These are phyloP conservation scores for Anticlea derivata DNA, from an alignment of 2,888 invertebrate genomes.

Conservation along the genomic window DNA sequence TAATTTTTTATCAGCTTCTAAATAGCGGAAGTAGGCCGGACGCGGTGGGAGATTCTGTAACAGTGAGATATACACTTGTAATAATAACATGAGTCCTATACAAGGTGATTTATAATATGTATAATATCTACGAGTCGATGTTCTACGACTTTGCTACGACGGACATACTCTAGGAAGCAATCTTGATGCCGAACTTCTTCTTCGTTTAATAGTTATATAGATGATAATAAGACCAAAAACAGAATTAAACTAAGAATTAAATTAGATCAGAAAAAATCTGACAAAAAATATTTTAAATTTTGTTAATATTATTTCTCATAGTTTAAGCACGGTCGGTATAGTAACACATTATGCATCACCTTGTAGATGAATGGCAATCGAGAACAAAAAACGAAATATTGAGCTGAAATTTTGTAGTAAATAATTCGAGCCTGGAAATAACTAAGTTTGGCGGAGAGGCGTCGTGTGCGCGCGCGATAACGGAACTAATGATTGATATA, in stretches of 20 bases:
- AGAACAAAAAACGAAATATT: constrained; percentile 9
- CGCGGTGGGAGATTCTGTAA: constrained; percentile 37
- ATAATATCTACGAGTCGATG: too few relatives aligned
- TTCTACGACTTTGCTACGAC: too few relatives aligned
- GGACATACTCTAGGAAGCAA: too few relatives aligned
- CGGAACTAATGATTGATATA: constrained; percentile 79
- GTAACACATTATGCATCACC: neutral
- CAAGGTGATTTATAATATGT: too few relatives aligned
- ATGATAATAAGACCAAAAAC: too few relatives aligned
- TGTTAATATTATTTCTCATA: too few relatives aligned
- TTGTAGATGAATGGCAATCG: constrained; percentile 8
- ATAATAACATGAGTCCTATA: constrained; percentile 48
- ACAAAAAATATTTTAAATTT: too few relatives aligned
- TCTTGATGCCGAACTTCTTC: too few relatives aligned
- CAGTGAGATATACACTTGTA: constrained; percentile 43
- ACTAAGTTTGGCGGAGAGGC: constrained; percentile 59
- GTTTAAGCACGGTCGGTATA: too few relatives aligned
- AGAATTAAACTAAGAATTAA: too few relatives aligned
- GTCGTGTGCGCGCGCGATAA: constrained; percentile 72
- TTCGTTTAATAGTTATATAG: too few relatives aligned
- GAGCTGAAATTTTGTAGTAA: constrained; percentile 47
- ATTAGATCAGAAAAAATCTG: too few relatives aligned
- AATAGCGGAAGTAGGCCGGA: constrained; percentile 48
- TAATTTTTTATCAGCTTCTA: constrained; percentile 65
- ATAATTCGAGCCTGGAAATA: constrained; percentile 58